A percentile compares a stretch with the other conserved stretches of the same genome.
phyloP scores from a whole-genome alignment of 1,140 invertebrate species.

The Capitella teleta region DNA sequence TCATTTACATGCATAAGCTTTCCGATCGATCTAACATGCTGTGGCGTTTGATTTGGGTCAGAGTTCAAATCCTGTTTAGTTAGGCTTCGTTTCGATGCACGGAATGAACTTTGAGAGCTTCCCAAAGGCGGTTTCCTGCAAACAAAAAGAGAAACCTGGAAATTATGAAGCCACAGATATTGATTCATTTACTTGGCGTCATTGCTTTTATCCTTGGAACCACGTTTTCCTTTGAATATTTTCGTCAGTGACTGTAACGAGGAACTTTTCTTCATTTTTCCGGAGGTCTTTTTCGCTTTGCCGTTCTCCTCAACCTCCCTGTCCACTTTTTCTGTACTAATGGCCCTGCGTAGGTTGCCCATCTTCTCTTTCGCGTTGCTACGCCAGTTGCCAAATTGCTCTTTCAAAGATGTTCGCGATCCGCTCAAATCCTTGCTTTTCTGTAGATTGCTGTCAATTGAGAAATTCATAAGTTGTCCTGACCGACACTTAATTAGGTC shows the following conservation, averaged over 20 bases:
- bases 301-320: too few species aligned
- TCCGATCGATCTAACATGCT: conserved; percentile 17
- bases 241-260: too few species aligned
- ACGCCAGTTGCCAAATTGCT: conserved; percentile 10
- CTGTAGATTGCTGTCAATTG: conserved; percentile 14
- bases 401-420: conserved; percentile 14
- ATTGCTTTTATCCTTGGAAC: too few species aligned
- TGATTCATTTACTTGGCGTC: too few species aligned
- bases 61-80: too few species aligned
- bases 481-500: not conserved
- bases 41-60: conserved; percentile 11
- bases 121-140: not conserved
- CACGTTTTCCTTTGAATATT: too few species aligned
- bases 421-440: conserved; percentile 14
- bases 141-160: not conserved
- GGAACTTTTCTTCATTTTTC: too few species aligned
- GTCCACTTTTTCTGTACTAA: conserved; percentile 17
- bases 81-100: too few species aligned
- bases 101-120: too few species aligned
- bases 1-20: conserved; percentile 22
- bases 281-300: too few species aligned
- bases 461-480: too few species aligned
- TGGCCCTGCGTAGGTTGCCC: conserved; percentile 12
- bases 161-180: too few species aligned
- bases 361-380: conserved; percentile 12